Percentiles rank a stretch among this genome's conserved stretches.
Evolutionary conservation across 2,797 vertebrate genomes (phyloP).

Genomic region (Pseudopleuronectes americanus): DNA sequence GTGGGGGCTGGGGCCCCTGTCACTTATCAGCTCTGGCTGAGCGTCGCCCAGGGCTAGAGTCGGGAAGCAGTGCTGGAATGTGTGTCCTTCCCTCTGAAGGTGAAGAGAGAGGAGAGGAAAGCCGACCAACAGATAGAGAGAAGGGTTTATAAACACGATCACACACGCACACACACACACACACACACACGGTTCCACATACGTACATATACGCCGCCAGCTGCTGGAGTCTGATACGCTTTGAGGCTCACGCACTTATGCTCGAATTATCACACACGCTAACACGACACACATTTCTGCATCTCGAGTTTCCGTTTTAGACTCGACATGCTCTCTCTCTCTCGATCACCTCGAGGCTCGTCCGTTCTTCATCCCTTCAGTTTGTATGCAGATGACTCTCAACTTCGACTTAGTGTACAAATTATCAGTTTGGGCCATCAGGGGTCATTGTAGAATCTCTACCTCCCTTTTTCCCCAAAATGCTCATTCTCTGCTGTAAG

Average conservation of each 20-base stretch:
- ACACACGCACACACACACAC: conserved; percentile 41
- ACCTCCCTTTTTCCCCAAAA: background rate
- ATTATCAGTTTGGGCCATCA: background rate
- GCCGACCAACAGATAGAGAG: conserved; percentile 44
- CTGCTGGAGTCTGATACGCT: conserved; percentile 52
- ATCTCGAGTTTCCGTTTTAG: background rate
- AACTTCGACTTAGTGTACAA: background rate
- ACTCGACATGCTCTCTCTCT: background rate
- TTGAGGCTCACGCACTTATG: conserved; percentile 24
- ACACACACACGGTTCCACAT: background rate
- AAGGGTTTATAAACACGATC: conserved; percentile 58
- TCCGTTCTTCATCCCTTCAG: background rate
- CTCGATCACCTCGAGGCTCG: background rate
- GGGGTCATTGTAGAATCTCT: no score
- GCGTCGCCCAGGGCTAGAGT: conserved; percentile 86
- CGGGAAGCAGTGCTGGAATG: conserved; percentile 85
- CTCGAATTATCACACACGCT: conserved; percentile 7
- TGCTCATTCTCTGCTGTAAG: background rate
- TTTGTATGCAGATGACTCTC: conserved; percentile 28
- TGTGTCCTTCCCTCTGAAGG: conserved; percentile 87
- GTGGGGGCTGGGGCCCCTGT: conserved; percentile 83
- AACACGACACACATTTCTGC: conserved; percentile 12
- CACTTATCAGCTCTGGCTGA: conserved; percentile 88
- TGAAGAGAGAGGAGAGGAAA: conserved; percentile 82
- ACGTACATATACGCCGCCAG: conserved; percentile 24